Base-by-base conservation (phyloP, 2,888 invertebrate genomes). In the Keiferia lycopersicella region DNA sequence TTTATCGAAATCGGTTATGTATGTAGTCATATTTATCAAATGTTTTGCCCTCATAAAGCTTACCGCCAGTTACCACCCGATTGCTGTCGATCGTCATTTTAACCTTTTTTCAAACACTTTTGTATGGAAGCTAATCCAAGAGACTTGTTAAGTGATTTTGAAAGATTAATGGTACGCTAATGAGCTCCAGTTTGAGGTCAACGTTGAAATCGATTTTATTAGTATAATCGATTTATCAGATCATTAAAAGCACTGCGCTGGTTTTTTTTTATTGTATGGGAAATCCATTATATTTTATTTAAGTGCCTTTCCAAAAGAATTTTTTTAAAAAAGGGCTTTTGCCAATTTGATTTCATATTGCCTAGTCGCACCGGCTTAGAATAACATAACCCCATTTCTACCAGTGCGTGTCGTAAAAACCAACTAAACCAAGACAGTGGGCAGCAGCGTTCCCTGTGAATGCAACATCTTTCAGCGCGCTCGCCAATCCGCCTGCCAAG, bases 131-230 rank as follows among this genome's bases (percentile, higher is more conserved):
- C 77, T 83, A 83, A 84, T 81, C 82, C 73, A 66, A 64, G 68
- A 67, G 76, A 74, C 77, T 83, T 81, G 85, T 84, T 86, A 84
- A 85, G 83, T 87, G 84, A 86, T 86, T 84, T 73, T 66, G 66
- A 65, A 71, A 81, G 82, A 85, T 85, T 84, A 84, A 86, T 86
- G 84, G 75, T 56, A 66, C 66, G 74, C 78, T 83, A 83, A 86
- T 85, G 84, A 82, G 80, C 61, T 4, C 41, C n/a, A 45, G n/a
- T 45, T 45, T 16, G 45, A 73, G 69, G 68, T 69, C 63, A 12
- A 34, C 61, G 60, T 59, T 26, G 56, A 56, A n/a, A 56, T 56
- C 56, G 56, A 58, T 58, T 58, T 16, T 58, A 18, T 58, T 58
- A 22, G 51, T 51, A 50, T 51, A 51, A 51, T 22, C 22, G 20